Evolutionary conservation across 2,113 vertebrate genomes (phyloP), one percentile per base, ranked within the genome.

Genomic region (Pachyramphus minor): DNA sequence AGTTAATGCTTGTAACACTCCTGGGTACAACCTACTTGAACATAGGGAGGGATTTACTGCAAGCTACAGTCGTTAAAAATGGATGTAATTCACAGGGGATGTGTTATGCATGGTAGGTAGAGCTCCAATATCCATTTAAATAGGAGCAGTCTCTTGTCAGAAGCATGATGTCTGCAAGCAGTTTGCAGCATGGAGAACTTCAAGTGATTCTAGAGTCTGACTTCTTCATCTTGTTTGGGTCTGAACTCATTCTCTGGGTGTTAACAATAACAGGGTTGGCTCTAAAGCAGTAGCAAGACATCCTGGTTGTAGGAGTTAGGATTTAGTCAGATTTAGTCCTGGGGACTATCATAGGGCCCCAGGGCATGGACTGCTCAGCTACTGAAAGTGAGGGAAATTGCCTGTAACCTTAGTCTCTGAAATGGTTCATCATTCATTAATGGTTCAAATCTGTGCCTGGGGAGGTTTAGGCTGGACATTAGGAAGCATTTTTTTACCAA

Each of bases 261-360:
- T 79, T 75, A 64, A 33, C 27, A 45, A 0, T 56, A 76, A 30
- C 14, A 17, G 28, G 11, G 16, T 63, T n/a, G 55, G n/a, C 66
- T 67, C 25, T 23, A 33, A 73, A 72, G 66, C 59, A 74, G 39
- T 22, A 55, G 55, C 33, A 59, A 87, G 64, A 42, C n/a, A 19
- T 62, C n/a, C 17, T 20, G 16, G 14, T 45, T 60, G 22, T 21
- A 55, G 39, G 37, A 42, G 21, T 41, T 66, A 30, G 56, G 56
- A 35, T 84, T 91, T 76, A 63, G 17, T 49, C 50, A 50, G 56
- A 33, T 84, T 91, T 76, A 59, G 20, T 49, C 50, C 63, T 58
- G 9, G 9, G 7, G 14, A 37, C 37, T 72, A 59, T 64, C 0
- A 0, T 17, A 6, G 27, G 16, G 19, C 63, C 42, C 76, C 8